Conservation (phyloP, 92 coral and sea anemone species). For the Porites cylindrica region DNA sequence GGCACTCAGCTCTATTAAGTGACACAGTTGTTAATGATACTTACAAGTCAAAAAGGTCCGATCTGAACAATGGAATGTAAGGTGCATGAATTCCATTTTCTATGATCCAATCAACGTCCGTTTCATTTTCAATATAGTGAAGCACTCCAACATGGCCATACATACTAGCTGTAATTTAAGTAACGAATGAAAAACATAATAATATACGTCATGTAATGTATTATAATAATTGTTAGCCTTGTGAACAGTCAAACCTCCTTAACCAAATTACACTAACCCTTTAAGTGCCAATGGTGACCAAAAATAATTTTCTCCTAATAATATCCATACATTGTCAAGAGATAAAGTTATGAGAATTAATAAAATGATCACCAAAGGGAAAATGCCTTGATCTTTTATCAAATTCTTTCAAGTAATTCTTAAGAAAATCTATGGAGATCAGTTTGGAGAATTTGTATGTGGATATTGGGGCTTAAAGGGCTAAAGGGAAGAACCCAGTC, state of each 20-base stretch:
- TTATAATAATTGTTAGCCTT: too few species aligned
- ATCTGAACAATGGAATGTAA: constrained; percentile 85
- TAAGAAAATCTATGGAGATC: too few species aligned
- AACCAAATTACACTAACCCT: neutral
- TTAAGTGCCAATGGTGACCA: too few species aligned
- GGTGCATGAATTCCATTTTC: constrained; percentile 82
- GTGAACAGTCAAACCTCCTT: neutral
- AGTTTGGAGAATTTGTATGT: too few species aligned
- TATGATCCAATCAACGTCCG: constrained; percentile 87
- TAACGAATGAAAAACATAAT: neutral
- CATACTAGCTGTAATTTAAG: constrained; percentile 70
- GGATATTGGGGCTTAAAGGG: too few species aligned
- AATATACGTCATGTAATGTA: neutral
- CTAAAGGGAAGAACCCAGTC: neutral
- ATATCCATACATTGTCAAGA: too few species aligned
- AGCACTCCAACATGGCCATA: constrained; percentile 95
- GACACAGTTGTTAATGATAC: constrained; percentile 17
- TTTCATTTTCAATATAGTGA: constrained; percentile 77
- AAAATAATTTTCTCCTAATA: too few species aligned
- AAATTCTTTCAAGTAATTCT: too few species aligned
- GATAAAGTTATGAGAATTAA: too few species aligned
- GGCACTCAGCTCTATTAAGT: neutral
- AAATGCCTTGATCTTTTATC: too few species aligned
- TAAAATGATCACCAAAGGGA: too few species aligned
- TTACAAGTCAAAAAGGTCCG: constrained; percentile 88